phyloP scores from a whole-genome alignment of 2,888 invertebrate genomes.

The Unio delphinus region DNA sequence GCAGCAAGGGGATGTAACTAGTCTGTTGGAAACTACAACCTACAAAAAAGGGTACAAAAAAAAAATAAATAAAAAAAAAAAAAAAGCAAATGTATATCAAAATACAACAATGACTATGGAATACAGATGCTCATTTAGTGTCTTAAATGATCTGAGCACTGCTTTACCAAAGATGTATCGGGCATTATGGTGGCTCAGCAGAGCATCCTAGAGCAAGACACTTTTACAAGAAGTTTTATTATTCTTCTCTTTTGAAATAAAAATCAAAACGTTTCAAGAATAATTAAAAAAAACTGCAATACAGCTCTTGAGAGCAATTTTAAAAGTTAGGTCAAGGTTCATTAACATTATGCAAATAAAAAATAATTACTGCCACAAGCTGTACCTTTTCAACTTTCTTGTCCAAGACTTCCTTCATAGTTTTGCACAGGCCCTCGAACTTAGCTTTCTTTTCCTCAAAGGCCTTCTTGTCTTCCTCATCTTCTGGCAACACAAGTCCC shows the following conservation, averaged over 20 bases:
- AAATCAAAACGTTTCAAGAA: no score
- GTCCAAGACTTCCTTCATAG: slow-evolving; percentile 94
- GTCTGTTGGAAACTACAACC: slow-evolving; percentile 94
- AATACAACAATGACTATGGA: not conserved
- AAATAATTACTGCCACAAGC: no score
- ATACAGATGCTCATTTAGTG: not conserved
- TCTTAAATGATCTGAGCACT: no score
- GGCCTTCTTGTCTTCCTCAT: slow-evolving; percentile 94
- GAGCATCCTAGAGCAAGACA: no score
- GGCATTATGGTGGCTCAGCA: no score
- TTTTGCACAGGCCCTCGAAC: slow-evolving; percentile 84
- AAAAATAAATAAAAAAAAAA: no score
- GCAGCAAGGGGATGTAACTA: slow-evolving; percentile 98
- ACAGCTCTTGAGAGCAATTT: not conserved
- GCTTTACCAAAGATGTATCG: no score
- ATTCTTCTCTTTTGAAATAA: not conserved
- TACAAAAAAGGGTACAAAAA: slow-evolving; percentile 32
- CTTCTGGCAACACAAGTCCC: slow-evolving; percentile 96
- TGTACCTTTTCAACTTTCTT: slow-evolving; percentile 93
- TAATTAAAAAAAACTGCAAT: no score
- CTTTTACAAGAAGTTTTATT: not conserved
- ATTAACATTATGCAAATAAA: no score
- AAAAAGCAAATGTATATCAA: not conserved
- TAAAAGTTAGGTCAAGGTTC: not conserved
- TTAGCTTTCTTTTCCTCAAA: slow-evolving; percentile 89